phyloP scores from a whole-genome alignment of 2,797 vertebrate species.

The Crenichthys baileyi region DNA sequence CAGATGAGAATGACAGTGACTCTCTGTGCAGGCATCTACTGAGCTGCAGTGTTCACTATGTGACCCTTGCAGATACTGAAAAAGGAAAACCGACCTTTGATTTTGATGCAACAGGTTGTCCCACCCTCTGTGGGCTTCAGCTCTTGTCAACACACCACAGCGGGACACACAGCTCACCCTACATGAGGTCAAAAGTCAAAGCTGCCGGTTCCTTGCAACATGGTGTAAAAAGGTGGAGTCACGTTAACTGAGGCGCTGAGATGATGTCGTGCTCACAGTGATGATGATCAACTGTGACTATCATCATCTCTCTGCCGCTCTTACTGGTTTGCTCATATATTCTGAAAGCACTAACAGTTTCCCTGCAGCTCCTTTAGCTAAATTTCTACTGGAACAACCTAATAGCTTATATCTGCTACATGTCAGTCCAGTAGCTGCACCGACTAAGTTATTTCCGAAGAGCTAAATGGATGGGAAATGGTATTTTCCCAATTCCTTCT shows the following conservation, averaged over 20 bases:
- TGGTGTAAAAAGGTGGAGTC: constrained; percentile 42
- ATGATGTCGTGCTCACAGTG: constrained; percentile 13
- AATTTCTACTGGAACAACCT: neutral
- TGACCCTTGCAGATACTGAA: constrained; percentile 5
- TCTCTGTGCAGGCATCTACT: neutral
- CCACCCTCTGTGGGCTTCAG: constrained; percentile 24
- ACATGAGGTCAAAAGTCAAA: constrained; percentile 45
- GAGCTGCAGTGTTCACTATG: neutral
- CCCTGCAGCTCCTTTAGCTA: neutral
- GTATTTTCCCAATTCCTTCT: neutral
- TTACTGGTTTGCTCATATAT: constrained; percentile 24
- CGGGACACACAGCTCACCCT: constrained; percentile 33
- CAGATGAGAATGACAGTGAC: neutral
- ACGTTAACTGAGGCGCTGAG: constrained; percentile 8
- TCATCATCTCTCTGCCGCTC: constrained; percentile 20
- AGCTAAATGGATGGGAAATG: neutral
- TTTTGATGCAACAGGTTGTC: constrained; percentile 32
- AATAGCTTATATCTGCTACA: neutral
- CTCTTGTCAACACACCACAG: constrained; percentile 42
- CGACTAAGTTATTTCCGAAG: neutral
- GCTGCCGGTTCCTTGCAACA: constrained; percentile 35
- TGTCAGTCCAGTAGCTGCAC: neutral
- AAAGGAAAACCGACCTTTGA: constrained; percentile 42
- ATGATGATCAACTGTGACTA: constrained; percentile 28
- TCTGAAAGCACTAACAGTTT: constrained; percentile 11